These are phyloP conservation scores for Nyctalus aviator DNA, from an alignment of 2,797 vertebrate genomes.

Conservation along the genomic window DNA sequence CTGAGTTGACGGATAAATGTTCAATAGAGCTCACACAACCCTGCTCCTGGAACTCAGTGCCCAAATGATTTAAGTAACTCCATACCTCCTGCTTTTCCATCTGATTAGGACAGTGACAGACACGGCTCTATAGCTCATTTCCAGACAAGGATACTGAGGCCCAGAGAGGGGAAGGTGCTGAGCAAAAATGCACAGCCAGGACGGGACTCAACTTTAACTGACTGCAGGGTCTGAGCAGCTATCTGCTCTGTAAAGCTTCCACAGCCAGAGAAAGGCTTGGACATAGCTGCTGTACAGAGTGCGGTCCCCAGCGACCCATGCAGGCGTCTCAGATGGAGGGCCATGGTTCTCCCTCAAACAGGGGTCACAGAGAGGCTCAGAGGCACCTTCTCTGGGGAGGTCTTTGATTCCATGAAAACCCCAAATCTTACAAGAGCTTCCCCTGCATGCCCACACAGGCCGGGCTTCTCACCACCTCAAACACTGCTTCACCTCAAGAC, in stretches of 20 bases:
- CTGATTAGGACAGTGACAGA: neutral
- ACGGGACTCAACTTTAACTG: neutral
- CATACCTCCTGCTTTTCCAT: neutral
- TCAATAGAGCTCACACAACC: neutral
- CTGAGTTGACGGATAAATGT: neutral
- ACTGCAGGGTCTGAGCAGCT: neutral
- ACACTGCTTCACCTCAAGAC: neutral
- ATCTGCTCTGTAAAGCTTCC: neutral
- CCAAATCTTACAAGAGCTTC: neutral
- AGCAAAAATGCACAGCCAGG: neutral
- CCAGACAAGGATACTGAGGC: neutral
- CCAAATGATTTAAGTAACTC: neutral
- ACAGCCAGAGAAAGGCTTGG: neutral
- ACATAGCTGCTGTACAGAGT: rapidly evolving
- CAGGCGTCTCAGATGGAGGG: neutral
- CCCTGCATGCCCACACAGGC: neutral
- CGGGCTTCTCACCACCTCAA: neutral
- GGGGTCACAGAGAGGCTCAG: neutral
- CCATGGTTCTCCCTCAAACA: rapidly evolving
- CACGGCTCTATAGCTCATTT: neutral
- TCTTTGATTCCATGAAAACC: neutral
- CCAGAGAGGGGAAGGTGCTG: neutral
- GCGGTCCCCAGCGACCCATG: neutral
- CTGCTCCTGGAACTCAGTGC: neutral
- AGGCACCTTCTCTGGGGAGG: neutral